phyloP scores from a whole-genome alignment of 2,113 vertebrate species.

The Brachionichthys hirsutus region DNA sequence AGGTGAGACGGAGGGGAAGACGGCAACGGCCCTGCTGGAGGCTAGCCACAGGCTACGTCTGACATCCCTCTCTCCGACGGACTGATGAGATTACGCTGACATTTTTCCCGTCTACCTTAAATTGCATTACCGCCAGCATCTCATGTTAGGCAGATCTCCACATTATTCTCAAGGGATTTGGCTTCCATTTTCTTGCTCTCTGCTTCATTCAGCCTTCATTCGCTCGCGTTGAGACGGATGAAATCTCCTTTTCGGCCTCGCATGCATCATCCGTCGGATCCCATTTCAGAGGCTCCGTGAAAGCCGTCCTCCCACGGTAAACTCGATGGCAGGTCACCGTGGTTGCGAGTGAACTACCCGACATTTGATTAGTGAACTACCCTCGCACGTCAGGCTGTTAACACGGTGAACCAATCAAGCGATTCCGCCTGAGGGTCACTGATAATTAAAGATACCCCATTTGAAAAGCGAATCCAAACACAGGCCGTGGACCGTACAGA shows the following conservation, averaged over 20 bases:
- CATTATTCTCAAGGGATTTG: slow-evolving; percentile 71
- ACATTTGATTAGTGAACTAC: slow-evolving; percentile 65
- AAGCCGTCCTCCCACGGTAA: slow-evolving; percentile 22
- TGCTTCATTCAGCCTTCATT: slow-evolving; percentile 41
- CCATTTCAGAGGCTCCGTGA: slow-evolving; percentile 39
- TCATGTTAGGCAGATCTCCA: slow-evolving; percentile 73
- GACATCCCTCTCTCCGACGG: slow-evolving; percentile 74
- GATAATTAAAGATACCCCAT: slow-evolving; percentile 67
- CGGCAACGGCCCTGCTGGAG: slow-evolving; percentile 63
- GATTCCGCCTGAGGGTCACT: slow-evolving; percentile 44
- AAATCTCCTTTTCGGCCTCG: slow-evolving; percentile 62
- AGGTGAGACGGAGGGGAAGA: slow-evolving; percentile 41
- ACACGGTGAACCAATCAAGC: slow-evolving; percentile 54
- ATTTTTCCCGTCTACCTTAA: slow-evolving; percentile 72
- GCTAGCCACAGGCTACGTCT: slow-evolving; percentile 75
- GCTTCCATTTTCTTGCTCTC: slow-evolving; percentile 57
- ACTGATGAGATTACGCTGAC: slow-evolving; percentile 78
- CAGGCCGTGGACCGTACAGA: slow-evolving; percentile 61
- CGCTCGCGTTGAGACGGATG: slow-evolving; percentile 47
- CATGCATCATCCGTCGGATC: slow-evolving; percentile 57
- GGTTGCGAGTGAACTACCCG: slow-evolving; percentile 39
- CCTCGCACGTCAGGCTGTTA: slow-evolving; percentile 45
- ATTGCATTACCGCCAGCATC: slow-evolving; percentile 77
- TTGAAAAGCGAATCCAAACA: slow-evolving; percentile 68
- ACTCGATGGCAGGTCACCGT: slow-evolving; percentile 45